Conservation (phyloP, 2,113 vertebrate genomes). For the Cnemophilus loriae region DNA sequence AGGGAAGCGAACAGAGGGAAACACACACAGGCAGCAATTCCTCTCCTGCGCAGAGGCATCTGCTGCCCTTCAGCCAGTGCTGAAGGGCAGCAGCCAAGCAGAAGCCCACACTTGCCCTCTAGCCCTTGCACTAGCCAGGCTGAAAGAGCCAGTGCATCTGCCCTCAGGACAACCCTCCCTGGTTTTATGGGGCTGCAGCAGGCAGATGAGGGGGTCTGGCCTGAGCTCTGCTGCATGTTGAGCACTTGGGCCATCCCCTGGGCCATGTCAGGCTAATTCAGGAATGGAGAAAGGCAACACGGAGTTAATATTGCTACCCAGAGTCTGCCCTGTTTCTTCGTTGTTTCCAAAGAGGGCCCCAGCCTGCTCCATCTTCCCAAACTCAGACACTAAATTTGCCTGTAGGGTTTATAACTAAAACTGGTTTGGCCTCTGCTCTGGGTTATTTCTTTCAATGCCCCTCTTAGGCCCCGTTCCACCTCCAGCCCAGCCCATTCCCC, state of each 20-base stretch:
- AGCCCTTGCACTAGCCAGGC: not conserved
- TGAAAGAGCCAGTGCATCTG: not conserved
- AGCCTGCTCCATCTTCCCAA: not conserved
- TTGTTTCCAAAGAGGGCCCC: not conserved
- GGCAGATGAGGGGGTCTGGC: not conserved
- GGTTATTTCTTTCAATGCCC: not conserved
- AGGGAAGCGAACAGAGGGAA: not conserved
- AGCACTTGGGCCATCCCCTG: not conserved
- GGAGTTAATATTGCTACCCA: not conserved
- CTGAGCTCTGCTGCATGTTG: not conserved
- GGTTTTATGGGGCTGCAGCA: not conserved
- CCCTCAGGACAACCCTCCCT: not conserved
- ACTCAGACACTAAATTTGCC: not conserved
- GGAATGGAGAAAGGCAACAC: not conserved
- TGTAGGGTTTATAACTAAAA: not conserved
- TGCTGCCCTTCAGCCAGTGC: not conserved
- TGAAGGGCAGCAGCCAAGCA: not conserved
- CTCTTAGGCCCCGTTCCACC: not conserved
- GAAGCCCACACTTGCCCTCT: not conserved
- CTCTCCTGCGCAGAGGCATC: not conserved
- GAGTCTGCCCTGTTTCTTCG: not conserved
- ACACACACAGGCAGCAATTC: not conserved
- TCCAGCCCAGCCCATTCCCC: not conserved
- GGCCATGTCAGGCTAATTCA: not conserved
- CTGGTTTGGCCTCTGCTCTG: not conserved